Evolutionary conservation across 2,888 invertebrate genomes (phyloP).

Genomic region (Lithophane socia): DNA sequence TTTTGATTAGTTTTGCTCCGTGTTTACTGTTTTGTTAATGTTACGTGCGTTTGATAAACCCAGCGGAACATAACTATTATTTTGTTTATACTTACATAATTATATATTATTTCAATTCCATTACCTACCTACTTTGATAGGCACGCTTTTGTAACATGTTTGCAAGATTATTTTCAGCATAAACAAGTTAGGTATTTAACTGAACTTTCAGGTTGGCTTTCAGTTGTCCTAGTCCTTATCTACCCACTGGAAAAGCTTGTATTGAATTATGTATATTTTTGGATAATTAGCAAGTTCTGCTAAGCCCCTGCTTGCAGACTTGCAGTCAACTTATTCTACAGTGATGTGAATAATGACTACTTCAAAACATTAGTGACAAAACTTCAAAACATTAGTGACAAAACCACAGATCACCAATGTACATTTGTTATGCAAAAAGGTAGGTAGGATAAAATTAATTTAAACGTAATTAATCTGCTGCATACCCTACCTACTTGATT

Average conservation of each 20-base stretch:
- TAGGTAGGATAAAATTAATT: not conserved
- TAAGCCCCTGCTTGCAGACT: not conserved
- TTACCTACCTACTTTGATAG: constrained; percentile 26
- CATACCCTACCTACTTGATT: not conserved
- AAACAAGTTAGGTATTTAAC: not conserved
- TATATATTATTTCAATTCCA: not conserved
- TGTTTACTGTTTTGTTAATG: constrained; percentile 32
- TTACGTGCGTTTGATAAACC: constrained; percentile 35
- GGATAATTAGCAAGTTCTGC: constrained; percentile 1
- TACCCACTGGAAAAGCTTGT: not conserved
- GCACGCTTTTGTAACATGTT: constrained; percentile 24
- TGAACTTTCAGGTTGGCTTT: not conserved
- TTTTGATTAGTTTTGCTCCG: constrained; percentile 19
- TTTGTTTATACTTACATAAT: constrained; percentile 9
- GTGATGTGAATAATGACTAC: constrained; percentile 2
- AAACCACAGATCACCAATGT: constrained; percentile 21
- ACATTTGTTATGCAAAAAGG: not conserved
- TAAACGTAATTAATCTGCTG: not conserved
- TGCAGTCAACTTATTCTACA: not conserved
- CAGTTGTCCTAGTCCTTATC: not conserved
- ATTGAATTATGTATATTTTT: not conserved
- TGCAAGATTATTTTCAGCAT: constrained; percentile 15
- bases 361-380: not conserved
- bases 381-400: not conserved
- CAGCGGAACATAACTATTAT: constrained; percentile 25